Evolutionary conservation across 1,140 invertebrate species (phyloP).

Genomic region (Drosophila nigrodunni): DNA sequence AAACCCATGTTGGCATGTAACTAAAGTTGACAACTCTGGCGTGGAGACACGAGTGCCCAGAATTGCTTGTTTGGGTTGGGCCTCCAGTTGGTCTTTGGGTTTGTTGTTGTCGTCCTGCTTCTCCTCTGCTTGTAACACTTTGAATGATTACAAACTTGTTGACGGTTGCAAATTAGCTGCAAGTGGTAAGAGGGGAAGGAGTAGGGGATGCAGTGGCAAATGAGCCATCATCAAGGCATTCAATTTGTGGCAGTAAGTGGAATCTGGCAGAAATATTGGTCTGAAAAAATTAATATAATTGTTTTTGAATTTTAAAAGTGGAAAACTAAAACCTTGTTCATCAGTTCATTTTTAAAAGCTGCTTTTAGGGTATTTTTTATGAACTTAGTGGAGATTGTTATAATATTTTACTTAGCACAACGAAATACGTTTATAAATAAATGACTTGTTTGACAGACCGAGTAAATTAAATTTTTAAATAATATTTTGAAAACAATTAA

Average conservation of each 20-base stretch:
- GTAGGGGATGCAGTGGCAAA: neutral
- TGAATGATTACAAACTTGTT: constrained; percentile 62
- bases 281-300: constrained; percentile 4
- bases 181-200: constrained; percentile 10
- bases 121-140: constrained; percentile 42
- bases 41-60: constrained; percentile 11
- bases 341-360: neutral
- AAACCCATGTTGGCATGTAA: constrained; percentile 26
- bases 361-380: too few relatives aligned
- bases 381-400: too few relatives aligned
- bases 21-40: constrained; percentile 40
- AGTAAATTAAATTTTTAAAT: neutral
- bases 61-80: constrained; percentile 5
- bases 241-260: constrained; percentile 28
- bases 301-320: neutral
- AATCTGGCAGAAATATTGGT: neutral
- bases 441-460: neutral
- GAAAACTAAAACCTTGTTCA: neutral
- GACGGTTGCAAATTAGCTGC: constrained; percentile 57
- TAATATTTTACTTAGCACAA: too few relatives aligned
- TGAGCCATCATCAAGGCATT: constrained; percentile 27
- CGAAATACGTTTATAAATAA: too few relatives aligned
- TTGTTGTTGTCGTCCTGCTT: constrained; percentile 15
- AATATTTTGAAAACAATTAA: neutral
- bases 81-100: neutral